Evolutionary conservation across 2,888 invertebrate species (phyloP).

Genomic region (Sclerodermus sp.): DNA sequence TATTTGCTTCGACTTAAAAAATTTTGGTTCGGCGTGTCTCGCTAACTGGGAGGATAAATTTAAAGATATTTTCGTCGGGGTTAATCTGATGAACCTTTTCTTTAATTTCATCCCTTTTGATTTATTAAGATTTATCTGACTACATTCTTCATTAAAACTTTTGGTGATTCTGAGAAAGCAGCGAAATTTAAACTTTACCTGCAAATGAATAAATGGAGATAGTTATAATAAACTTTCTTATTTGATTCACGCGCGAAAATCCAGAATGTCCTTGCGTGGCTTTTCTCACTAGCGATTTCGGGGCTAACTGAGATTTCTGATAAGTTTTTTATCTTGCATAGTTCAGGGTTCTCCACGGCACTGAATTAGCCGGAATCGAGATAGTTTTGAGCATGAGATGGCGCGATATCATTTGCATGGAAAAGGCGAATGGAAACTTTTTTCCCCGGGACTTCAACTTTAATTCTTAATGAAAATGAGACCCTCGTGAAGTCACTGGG

Average conservation of each 20-base stretch:
- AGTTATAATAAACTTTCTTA: background rate
- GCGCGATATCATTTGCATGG: conserved; percentile 41
- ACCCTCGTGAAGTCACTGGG: conserved; percentile 48
- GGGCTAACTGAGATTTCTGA: background rate
- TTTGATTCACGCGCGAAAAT: background rate
- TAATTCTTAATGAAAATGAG: conserved; percentile 55
- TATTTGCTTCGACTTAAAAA: too few relatives aligned
- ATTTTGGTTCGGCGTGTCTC: too few relatives aligned
- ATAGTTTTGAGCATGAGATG: conserved; percentile 31
- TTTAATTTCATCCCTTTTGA: too few relatives aligned
- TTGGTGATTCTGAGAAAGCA: background rate
- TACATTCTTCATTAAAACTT: too few relatives aligned
- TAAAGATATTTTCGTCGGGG: too few relatives aligned
- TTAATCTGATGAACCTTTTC: too few relatives aligned
- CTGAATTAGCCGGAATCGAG: conserved; percentile 31
- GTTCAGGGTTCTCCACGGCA: conserved; percentile 17
- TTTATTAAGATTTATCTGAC: too few relatives aligned
- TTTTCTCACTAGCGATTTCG: background rate
- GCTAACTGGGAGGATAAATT: too few relatives aligned
- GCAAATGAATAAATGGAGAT: background rate
- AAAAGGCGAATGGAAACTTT: conserved; percentile 45
- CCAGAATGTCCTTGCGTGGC: background rate
- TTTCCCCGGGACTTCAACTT: conserved; percentile 41
- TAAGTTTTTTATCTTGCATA: conserved; percentile 10
- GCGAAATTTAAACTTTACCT: background rate